phyloP scores from a whole-genome alignment of 64 coral and sea anemone species.

The Acropora tenuis region DNA sequence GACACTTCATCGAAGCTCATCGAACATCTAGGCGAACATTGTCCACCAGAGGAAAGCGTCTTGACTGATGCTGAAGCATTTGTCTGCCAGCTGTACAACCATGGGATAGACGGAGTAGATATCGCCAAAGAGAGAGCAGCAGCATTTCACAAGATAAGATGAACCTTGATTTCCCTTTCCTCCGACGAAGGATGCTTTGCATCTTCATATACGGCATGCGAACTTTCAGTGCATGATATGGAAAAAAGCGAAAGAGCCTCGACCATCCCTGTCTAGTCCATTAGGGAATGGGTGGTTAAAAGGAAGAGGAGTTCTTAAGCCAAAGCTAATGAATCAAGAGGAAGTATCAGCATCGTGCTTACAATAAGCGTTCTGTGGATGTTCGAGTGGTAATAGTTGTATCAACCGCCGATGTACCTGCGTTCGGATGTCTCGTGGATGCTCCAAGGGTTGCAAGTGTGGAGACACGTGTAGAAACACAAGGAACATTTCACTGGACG shows the following conservation, averaged over 20 bases:
- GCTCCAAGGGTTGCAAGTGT: constrained; percentile 61
- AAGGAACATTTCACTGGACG: not conserved
- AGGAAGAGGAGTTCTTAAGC: no score
- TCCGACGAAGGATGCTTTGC: no score
- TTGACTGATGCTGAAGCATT: constrained; percentile 57
- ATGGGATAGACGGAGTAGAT: not conserved
- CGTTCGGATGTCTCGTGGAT: constrained; percentile 65
- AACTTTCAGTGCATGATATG: no score
- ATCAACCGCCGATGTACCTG: constrained; percentile 55
- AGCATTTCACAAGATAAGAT: constrained; percentile 60
- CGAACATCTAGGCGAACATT: constrained; percentile 49
- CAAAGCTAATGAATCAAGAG: constrained; percentile 27
- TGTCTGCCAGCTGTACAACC: constrained; percentile 67
- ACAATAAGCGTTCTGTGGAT: constrained; percentile 68
- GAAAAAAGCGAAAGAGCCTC: no score
- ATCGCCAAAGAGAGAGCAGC: constrained; percentile 65
- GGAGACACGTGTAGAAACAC: constrained; percentile 55
- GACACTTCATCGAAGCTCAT: constrained; percentile 11
- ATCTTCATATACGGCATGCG: no score
- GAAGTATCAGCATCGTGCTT: constrained; percentile 56
- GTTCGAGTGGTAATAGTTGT: constrained; percentile 37
- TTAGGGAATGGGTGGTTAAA: constrained; percentile 28
- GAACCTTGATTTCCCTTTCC: constrained; percentile 45
- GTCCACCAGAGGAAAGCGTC: constrained; percentile 15
- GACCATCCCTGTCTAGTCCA: no score